Base-by-base conservation (phyloP, 2,113 vertebrate species). In the Centropus bengalensis region DNA sequence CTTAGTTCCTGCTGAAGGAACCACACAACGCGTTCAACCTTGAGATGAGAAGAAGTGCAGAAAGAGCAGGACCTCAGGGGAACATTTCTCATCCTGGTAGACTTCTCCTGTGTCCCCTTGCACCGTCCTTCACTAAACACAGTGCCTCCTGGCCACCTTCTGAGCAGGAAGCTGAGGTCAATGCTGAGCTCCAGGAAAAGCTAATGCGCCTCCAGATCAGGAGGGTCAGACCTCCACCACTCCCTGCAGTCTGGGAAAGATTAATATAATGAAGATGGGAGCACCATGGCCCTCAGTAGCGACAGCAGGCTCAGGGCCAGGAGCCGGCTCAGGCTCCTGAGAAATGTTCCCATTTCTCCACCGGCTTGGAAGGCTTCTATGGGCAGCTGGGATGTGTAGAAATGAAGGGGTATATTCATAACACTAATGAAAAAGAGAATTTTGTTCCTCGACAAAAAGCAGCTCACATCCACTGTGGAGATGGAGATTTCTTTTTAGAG, bases 241-340 rank as follows among this genome's bases (percentile, higher is more conserved):
- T 24, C 15, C 32, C 4, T 10, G 14, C 52, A 30, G 20, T 13
- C 68, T 63, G 47, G 55, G 71, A 66, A 66, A 63, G 42, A 17
- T 23, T 63, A 60, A 52, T 3, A 6, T 59, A 71, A 56, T 15
- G 54, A 73, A 87, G 19, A 28, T 60, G 44, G 23, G 52, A 88
- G 27, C 36, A 11, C 27, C 32, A 32, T 2, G 26, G 51, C 17
- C 62, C 12, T 49, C 36, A 51, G 40, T 17, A 49, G 30, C 42
- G 71, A 62, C 17, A 86, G 27, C 0, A 0, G 1, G 33, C 40
- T 76, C 40, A 38, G 6, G 28, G 44, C 86, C 14, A 62, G 0
- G 0, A 88, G 28, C 40, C 45, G 30, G 14, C 67, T 69, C 71
- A 45, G 26, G 47, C 32, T 36, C 60, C 58, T 36, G 36, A 36